Conservation (phyloP, 1,140 invertebrate species). For the Propsilocerus akamusi region DNA sequence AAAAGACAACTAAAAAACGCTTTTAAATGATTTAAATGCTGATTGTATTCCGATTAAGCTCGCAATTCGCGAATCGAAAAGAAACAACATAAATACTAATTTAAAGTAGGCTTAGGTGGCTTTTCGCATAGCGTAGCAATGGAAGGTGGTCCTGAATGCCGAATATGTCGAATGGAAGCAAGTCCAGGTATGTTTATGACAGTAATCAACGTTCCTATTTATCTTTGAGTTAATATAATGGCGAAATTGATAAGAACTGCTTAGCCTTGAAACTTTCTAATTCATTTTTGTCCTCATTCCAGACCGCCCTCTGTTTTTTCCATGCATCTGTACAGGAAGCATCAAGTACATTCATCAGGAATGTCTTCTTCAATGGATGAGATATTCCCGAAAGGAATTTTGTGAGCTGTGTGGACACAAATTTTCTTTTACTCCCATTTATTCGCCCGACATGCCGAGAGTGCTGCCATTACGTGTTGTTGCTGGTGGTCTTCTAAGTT, state of each 20-base stretch:
- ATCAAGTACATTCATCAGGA: slow-evolving; percentile 99
- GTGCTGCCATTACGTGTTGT: slow-evolving; percentile 82
- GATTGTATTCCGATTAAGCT: no score
- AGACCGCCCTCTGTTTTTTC: slow-evolving; percentile 79
- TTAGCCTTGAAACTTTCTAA: no score
- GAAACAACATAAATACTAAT: no score
- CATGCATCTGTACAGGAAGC: slow-evolving; percentile 96
- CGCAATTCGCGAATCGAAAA: no score
- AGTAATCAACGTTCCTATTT: no score
- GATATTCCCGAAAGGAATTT: slow-evolving; percentile 94
- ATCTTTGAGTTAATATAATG: no score
- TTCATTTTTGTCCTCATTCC: slow-evolving; percentile 6
- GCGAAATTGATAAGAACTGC: no score
- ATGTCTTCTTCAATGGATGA: slow-evolving; percentile 76
- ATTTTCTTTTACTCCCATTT: slow-evolving; percentile 97
- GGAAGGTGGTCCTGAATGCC: not conserved
- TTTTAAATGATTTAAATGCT: no score
- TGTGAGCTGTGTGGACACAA: slow-evolving; percentile 96
- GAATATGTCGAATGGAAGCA: not conserved
- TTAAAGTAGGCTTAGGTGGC: no score
- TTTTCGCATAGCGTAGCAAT: no score
- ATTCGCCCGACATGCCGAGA: slow-evolving; percentile 97
- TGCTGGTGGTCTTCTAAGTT: slow-evolving; percentile 69
- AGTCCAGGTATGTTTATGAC: not conserved
- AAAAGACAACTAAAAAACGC: no score